Conservation (phyloP, 2,888 invertebrate genomes). For the Stenotaenia linearis region DNA sequence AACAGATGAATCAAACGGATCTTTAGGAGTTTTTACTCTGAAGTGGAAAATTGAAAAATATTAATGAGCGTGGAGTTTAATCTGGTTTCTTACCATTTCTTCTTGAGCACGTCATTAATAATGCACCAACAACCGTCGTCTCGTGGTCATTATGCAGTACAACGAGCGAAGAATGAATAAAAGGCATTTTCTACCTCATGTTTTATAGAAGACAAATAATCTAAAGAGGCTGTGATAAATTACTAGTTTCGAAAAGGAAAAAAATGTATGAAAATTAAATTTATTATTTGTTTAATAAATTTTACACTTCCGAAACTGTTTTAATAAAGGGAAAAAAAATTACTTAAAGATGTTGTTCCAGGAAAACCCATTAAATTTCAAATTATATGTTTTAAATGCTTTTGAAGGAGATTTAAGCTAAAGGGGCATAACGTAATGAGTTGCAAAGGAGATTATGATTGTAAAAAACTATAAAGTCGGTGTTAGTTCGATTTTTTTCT, state of each 20-base stretch:
- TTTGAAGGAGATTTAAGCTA: neutral
- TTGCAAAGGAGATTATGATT: too few relatives aligned
- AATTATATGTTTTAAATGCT: neutral
- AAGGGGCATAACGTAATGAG: too few relatives aligned
- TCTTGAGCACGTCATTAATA: conserved; percentile 19
- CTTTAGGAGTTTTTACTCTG: neutral
- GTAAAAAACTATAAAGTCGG: too few relatives aligned
- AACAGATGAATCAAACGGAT: neutral
- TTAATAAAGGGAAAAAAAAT: neutral
- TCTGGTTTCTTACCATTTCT: conserved; percentile 19
- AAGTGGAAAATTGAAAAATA: neutral
- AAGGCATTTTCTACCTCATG: conserved; percentile 19
- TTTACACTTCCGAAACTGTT: neutral
- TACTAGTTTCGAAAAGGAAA: neutral
- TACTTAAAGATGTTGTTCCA: neutral
- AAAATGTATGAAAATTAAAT: neutral
- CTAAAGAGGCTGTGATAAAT: neutral
- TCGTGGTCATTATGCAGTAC: conserved; percentile 8
- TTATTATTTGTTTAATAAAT: conserved; percentile 12
- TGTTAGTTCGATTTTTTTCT: too few relatives aligned
- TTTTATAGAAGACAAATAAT: conserved; percentile 26
- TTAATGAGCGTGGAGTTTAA: conserved; percentile 6
- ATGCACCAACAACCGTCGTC: conserved; percentile 7
- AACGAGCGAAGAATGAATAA: conserved; percentile 5
- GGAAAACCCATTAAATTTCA: neutral